Conservation (phyloP, 2,888 invertebrate genomes). For the Anoncus sp. region DNA sequence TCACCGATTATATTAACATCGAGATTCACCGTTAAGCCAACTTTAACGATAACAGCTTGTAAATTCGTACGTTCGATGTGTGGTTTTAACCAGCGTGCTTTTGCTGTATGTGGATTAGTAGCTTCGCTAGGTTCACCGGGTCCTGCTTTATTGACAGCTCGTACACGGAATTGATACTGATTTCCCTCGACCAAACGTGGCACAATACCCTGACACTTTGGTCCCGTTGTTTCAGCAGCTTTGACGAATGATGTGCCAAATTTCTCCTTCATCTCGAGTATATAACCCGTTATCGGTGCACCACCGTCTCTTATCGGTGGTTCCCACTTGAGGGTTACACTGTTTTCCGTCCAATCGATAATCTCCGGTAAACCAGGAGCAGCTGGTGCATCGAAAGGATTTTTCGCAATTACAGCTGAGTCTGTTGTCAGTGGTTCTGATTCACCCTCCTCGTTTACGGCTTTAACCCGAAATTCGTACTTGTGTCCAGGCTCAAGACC, state of each 20-base stretch:
- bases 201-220: conserved; percentile 93
- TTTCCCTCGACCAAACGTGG: conserved; percentile 96
- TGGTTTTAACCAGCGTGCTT: conserved; percentile 95
- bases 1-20: conserved; percentile 97
- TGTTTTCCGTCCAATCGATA: conserved; percentile 95
- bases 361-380: conserved; percentile 96
- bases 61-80: conserved; percentile 96
- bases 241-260: conserved; percentile 93
- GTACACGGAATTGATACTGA: conserved; percentile 97
- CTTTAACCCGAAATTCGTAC: conserved; percentile 99
- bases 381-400: conserved; percentile 96
- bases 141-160: conserved; percentile 98
- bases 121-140: conserved; percentile 96
- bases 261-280: conserved; percentile 96
- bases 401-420: conserved; percentile 95
- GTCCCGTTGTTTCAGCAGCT: conserved; percentile 93
- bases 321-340: conserved; percentile 96
- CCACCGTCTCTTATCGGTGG: conserved; percentile 95
- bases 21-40: conserved; percentile 93
- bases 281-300: conserved; percentile 96
- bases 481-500: conserved; percentile 97
- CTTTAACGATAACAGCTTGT: conserved; percentile 93
- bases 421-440: conserved; percentile 98
- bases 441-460: conserved; percentile 98
- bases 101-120: conserved; percentile 96